phyloP scores from a whole-genome alignment of 2,888 invertebrate genomes.

The Drosophila villosipedis region DNA sequence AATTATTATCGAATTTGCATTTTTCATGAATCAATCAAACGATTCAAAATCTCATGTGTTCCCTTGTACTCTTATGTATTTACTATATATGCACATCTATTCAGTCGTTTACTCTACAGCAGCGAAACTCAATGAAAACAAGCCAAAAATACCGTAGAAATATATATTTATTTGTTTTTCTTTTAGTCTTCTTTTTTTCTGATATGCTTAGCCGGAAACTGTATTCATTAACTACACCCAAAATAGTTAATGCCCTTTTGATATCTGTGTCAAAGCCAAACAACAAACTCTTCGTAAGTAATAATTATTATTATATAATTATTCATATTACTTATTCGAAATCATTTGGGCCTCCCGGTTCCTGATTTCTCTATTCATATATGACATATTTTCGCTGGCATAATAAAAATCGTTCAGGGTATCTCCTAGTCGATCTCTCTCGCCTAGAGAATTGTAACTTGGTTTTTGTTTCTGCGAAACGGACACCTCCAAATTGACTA shows the following conservation, averaged over 20 bases:
- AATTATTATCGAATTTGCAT: slow-evolving; percentile 63
- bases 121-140: slow-evolving; percentile 45
- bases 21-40: slow-evolving; percentile 77
- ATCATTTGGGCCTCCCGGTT: neutral
- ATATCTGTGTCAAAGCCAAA: slow-evolving; percentile 27
- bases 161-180: slow-evolving; percentile 2
- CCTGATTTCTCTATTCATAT: neutral
- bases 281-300: neutral
- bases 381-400: neutral
- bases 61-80: slow-evolving; percentile 39
- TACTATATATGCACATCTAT: slow-evolving; percentile 17
- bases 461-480: neutral
- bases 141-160: slow-evolving; percentile 14
- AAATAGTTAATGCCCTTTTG: neutral
- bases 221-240: neutral
- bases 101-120: slow-evolving; percentile 40
- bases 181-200: neutral
- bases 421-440: neutral
- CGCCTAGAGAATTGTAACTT: neutral
- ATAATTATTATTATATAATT: neutral
- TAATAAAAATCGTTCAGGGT: neutral
- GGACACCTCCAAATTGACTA: slow-evolving; percentile 1
- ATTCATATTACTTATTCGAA: too few species aligned
- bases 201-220: slow-evolving; percentile 29
- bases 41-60: slow-evolving; percentile 39